phyloP scores from a whole-genome alignment of 2,113 vertebrate species.

The Camelus dromedarius region DNA sequence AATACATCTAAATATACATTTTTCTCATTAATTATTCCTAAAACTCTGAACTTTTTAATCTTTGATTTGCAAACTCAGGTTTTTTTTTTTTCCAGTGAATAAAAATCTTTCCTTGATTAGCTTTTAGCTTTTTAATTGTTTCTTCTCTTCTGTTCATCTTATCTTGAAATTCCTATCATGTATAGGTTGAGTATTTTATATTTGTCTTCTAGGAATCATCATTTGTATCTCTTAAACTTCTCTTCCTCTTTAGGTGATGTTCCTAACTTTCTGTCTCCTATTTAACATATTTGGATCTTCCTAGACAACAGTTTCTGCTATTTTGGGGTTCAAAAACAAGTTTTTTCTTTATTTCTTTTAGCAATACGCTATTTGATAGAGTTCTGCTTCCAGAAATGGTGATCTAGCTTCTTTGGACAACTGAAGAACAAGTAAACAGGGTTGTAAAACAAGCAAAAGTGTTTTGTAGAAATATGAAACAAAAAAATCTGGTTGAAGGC shows the following conservation, averaged over 20 bases:
- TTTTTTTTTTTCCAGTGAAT: background rate
- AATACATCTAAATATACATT: background rate
- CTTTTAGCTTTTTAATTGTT: slow-evolving; percentile 47
- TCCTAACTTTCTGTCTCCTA: background rate
- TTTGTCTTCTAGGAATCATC: background rate
- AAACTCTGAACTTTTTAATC: background rate
- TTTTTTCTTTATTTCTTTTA: background rate
- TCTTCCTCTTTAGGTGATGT: slow-evolving; percentile 23
- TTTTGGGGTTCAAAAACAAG: background rate
- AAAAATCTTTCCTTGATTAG: background rate
- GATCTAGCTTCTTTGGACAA: background rate
- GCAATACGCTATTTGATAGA: background rate
- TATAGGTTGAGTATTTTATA: background rate
- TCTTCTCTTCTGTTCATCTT: background rate
- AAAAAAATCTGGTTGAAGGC: background rate
- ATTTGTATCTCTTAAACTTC: background rate
- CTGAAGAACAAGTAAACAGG: background rate
- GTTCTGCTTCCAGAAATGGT: background rate
- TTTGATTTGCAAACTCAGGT: background rate
- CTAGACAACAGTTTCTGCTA: background rate
- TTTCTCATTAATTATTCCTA: slow-evolving; percentile 9
- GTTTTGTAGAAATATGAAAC: background rate
- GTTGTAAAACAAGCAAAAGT: background rate
- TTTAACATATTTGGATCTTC: background rate
- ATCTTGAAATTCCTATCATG: background rate